Percentiles rank a stretch among this genome's conserved stretches.
Evolutionary conservation across 2,888 invertebrate species (phyloP).

Genomic region (Lepeophtheirus nordmannii): DNA sequence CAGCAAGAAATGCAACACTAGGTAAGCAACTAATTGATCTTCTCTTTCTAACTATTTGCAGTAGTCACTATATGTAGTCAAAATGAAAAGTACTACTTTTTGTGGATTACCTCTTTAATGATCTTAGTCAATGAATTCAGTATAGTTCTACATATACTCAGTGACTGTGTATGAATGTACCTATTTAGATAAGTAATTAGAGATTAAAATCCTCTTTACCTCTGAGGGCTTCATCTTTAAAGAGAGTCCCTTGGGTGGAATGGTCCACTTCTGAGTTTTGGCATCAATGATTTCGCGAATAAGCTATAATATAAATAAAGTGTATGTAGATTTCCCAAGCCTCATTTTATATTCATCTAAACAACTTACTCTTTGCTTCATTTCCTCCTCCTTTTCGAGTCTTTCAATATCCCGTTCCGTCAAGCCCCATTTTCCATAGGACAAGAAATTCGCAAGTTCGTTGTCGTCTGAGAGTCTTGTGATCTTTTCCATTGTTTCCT

Average conservation of each 20-base stretch:
- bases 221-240: not conserved
- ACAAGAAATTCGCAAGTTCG: conserved; percentile 28
- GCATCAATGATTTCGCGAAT: conserved; percentile 24
- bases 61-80: too few species aligned
- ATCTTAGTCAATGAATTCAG: too few species aligned
- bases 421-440: conserved; percentile 28
- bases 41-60: too few species aligned
- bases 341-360: not conserved
- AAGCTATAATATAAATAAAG: not conserved
- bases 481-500: conserved; percentile 15
- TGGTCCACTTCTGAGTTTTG: conserved; percentile 23
- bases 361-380: conserved; percentile 27
- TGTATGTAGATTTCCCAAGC: not conserved
- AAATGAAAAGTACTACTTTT: too few species aligned
- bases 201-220: not conserved
- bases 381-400: conserved; percentile 26
- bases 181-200: too few species aligned
- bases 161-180: too few species aligned
- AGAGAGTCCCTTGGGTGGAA: conserved; percentile 23
- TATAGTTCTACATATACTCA: too few species aligned
- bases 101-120: too few species aligned
- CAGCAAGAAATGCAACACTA: too few species aligned
- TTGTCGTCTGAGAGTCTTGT: conserved; percentile 25
- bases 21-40: too few species aligned
- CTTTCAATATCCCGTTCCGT: conserved; percentile 27